Evolutionary conservation across 2,113 vertebrate genomes (phyloP), one percentile per base, ranked within the genome.

Genomic region (Elgaria multicarinata): DNA sequence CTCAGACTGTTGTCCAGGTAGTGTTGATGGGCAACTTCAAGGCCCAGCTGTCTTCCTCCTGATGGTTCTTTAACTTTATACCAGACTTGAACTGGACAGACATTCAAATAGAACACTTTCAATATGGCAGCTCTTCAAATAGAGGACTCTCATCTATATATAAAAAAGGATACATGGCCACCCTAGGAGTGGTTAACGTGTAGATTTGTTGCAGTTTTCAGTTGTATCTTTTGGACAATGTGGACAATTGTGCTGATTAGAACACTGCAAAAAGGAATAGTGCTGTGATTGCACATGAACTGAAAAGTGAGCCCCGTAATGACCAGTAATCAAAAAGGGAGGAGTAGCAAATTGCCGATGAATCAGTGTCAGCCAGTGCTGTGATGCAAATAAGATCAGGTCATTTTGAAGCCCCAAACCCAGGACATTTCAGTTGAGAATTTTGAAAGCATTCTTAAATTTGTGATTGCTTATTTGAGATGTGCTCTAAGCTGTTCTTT

Each of bases 391-490:
- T 55, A 42, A 76, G 83, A 64, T 62, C 6, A 53, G 42, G 39
- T 6, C 39, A 46, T 76, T 62, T 44, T 28, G 22, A 86, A 58
- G 14, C 22, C 26, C 2, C 28, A 75, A 75, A 58, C 14, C 14
- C n/a, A 62, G 36, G 14, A 18, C 6, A 85, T 74, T 55, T 36
- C n/a, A 22, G 53, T 14, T 58, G n/a, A 36, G 20, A 31, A 62
- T 76, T 58, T 44, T 44, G 1, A 33, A 44, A 44, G 33, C 0
- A 64, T 42, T 26, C 72, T 10, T 28, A 53, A 39, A 53, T 55
- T 39, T 64, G 7, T 20, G 20, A 28, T 50, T 39, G 62, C 93
- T 94, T 90, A 46, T 90, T 91, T 92, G 87, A 24, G n/a, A 91
- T 86, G 18, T 87, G 36, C 67, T 89, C 36, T 75, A 8, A 76